A percentile compares a stretch with the other conserved stretches of the same genome.
phyloP scores from a whole-genome alignment of 2,888 invertebrate genomes.

The Hyposoter dolosus region DNA sequence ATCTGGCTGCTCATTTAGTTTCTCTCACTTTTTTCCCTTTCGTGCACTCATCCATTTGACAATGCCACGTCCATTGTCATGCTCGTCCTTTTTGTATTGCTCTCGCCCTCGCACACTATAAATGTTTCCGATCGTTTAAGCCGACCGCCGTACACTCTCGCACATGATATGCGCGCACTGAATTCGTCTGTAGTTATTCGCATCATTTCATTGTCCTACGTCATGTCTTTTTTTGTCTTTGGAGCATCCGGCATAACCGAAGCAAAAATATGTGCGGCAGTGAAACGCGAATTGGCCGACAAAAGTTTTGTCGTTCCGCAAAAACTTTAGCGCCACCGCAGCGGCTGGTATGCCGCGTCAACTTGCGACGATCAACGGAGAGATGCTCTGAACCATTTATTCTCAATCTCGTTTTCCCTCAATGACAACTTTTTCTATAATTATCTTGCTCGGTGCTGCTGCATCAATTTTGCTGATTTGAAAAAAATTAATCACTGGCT shows the following conservation, averaged over 20 bases:
- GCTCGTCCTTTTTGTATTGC: neutral
- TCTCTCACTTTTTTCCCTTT: constrained; percentile 56
- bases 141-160: neutral
- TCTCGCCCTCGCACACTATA: neutral
- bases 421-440: too few relatives aligned
- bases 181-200: neutral
- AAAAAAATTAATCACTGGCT: too few relatives aligned
- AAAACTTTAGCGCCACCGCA: neutral
- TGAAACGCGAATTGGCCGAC: too few relatives aligned
- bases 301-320: too few relatives aligned
- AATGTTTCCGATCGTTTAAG: neutral
- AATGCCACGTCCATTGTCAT: constrained; percentile 22
- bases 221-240: neutral
- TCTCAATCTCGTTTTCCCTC: too few relatives aligned
- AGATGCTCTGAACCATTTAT: too few relatives aligned
- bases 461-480: too few relatives aligned
- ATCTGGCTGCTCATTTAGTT: constrained; percentile 29
- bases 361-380: neutral
- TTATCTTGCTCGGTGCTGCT: too few relatives aligned
- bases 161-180: neutral
- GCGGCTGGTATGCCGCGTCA: neutral
- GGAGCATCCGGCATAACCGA: neutral
- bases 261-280: too few relatives aligned
- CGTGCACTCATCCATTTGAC: constrained; percentile 38
- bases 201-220: neutral